A percentile compares a stretch with the other conserved stretches of the same genome.
Evolutionary conservation across 2,797 vertebrate genomes (phyloP).

Genomic region (Percopsis omiscomaycus): DNA sequence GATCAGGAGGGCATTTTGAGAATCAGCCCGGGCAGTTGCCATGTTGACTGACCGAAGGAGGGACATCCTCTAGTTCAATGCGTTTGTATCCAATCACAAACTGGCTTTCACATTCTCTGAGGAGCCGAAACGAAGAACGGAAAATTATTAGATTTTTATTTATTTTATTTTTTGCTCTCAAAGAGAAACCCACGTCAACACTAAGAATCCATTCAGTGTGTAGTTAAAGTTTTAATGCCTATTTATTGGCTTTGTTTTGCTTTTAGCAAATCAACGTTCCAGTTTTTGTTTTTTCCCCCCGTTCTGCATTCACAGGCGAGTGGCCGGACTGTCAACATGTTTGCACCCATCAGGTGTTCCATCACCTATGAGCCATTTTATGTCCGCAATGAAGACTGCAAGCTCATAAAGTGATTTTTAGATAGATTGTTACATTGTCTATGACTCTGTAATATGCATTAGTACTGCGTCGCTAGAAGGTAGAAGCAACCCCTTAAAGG

Average conservation of each 20-base stretch:
- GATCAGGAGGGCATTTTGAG: too few species aligned
- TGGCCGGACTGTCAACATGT: slow-evolving; percentile 41
- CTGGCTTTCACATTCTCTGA: slow-evolving; percentile 26
- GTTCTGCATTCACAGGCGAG: slow-evolving; percentile 55
- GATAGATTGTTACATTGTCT: slow-evolving; percentile 14
- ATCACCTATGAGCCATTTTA: slow-evolving; percentile 46
- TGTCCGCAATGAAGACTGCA: slow-evolving; percentile 51
- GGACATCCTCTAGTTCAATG: slow-evolving; percentile 44
- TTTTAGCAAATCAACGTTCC: slow-evolving; percentile 39
- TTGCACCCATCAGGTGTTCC: slow-evolving; percentile 18
- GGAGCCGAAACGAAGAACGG: slow-evolving; percentile 35
- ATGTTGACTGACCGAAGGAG: slow-evolving; percentile 29
- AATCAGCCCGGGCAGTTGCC: neutral
- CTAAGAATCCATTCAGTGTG: slow-evolving; percentile 43
- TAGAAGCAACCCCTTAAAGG: slow-evolving; percentile 5
- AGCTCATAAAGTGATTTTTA: slow-evolving; percentile 29
- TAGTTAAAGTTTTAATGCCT: slow-evolving; percentile 40
- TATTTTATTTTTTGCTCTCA: neutral
- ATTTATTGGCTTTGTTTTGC: slow-evolving; percentile 59
- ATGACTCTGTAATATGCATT: slow-evolving; percentile 6
- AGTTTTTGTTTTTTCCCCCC: slow-evolving; percentile 19
- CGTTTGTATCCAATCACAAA: slow-evolving; percentile 47
- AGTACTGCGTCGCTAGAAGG: slow-evolving; percentile 5
- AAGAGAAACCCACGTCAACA: slow-evolving; percentile 25
- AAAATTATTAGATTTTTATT: slow-evolving; percentile 13